Evolutionary conservation across 2,888 invertebrate species (phyloP).

Genomic region (Choristoneura rosaceana): DNA sequence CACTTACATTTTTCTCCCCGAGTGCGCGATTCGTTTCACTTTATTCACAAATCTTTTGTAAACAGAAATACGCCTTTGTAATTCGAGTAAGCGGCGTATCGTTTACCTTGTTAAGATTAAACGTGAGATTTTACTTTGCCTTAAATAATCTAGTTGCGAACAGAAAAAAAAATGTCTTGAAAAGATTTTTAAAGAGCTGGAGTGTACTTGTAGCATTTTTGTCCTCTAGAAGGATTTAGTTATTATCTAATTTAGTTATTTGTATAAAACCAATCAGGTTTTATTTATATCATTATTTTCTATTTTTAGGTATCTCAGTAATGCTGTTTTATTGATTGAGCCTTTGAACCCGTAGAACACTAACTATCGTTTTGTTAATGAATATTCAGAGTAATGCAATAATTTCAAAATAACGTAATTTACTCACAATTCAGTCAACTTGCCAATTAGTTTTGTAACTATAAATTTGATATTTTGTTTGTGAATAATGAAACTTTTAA

Average conservation of each 20-base stretch:
- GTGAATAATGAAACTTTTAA: too few species aligned
- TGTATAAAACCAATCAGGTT: neutral
- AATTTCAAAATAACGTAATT: too few species aligned
- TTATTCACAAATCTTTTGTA: constrained; percentile 54
- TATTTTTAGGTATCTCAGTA: too few species aligned
- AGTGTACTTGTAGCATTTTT: neutral
- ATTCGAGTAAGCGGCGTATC: constrained; percentile 36
- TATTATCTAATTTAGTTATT: neutral
- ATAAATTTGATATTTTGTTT: too few species aligned
- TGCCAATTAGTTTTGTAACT: too few species aligned
- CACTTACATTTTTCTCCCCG: constrained; percentile 41
- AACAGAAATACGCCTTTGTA: constrained; percentile 57
- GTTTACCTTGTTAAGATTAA: constrained; percentile 36
- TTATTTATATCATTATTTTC: too few species aligned
- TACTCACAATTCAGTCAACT: neutral
- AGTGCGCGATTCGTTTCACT: constrained; percentile 61
- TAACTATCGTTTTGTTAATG: too few species aligned
- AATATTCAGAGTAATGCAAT: too few species aligned
- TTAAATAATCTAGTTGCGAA: constrained; percentile 24
- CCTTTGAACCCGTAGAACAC: too few species aligned
- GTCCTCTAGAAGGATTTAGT: neutral
- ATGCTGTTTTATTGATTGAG: too few species aligned
- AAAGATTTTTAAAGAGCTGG: neutral
- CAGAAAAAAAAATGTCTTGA: constrained; percentile 7
- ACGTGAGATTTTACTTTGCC: constrained; percentile 25